Evolutionary conservation across 2,888 invertebrate species (phyloP), one percentile per base, ranked within the genome.

Genomic region (Volucella zonaria): DNA sequence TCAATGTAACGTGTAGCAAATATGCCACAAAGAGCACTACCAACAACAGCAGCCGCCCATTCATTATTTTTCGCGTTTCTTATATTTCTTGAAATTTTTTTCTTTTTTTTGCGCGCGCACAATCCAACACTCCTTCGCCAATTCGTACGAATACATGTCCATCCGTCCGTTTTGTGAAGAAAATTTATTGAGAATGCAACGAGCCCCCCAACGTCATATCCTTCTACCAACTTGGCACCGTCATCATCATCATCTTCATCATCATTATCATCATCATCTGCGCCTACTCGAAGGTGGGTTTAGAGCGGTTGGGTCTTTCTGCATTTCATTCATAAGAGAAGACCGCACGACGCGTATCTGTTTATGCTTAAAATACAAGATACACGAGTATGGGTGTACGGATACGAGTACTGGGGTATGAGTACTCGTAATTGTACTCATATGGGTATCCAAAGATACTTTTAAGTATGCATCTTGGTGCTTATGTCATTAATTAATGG

Each of bases 401-500:
- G 31, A 31, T 6, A 31, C 31, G 6, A 31, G 31, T 31, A 6
- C 6, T 6, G 31, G 31, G 31, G 31, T 31, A 31, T 31, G 18
- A 31, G 31, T 31, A 31, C 31, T 31, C 31, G 31, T 31, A 31
- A 31, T 31, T 6, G 42, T 56, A 64, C 62, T 66, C 70, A 64
- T 56, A 54, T 40, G 78, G 67, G 76, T 70, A 76, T 64, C 51
- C 73, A 45, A 70, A 75, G 31, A 31, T 31, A 31, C 31, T 58
- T n/a, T 85, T 81, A 81, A 85, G 85, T 81, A 68, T 81, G 81
- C 76, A 81, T 85, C 76, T 61, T 76, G 76, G 61, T 81, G 81
- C 81, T 73, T 76, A 81, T 85, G 85, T 73, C 81, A 81, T 85
- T 81, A 85, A 85, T 85, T 85, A 81, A 85, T 85, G 76, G 71